Evolutionary conservation across 2,797 vertebrate species (phyloP), one percentile per base, ranked within the genome.

Genomic region (Peromyscus attwateri): DNA sequence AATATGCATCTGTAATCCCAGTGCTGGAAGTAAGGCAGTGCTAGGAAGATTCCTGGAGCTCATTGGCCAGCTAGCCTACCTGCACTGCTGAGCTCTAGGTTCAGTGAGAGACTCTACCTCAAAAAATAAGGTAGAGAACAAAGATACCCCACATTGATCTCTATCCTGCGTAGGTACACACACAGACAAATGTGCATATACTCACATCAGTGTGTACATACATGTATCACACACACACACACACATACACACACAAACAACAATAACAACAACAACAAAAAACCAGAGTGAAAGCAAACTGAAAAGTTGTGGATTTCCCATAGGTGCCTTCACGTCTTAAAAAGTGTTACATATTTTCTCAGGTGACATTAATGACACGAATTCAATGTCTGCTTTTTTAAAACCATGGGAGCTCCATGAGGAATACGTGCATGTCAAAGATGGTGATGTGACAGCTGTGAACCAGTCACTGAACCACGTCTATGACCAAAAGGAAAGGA

Each of bases 241-340:
- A 37, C 23, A 57, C 16, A 57, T 27, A 66, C 27, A 66, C 25
- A 60, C 66, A 70, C 19, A 21, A 11, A 31, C 64, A 9, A 37
- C 6, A 31, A 34, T 40, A 40, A 40, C 40, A 40, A 17, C 16
- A 9, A 4, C 10, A 4, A 64, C 8, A 64, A 27, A 77, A 25
- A 76, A 27, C 8, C 46, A 87, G 3, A 43, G 12, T 55, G 66
- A 37, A 91, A 84, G n/a, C 46, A 73, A 8, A 43, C 60, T 83
- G 57, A 68, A 29, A 82, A 62, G 11, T 80, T 62, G 17, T 81
- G 21, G 29, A 81, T 68, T 89, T 96, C 91, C 75, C 75, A 87
- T 81, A 21, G 3, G 46, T 85, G 49, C 17, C 14, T 80, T 89
- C 6, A 79, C 27, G 84, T 93, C 55, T 88, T 70, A 84, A 92